Evolutionary conservation across 2,888 invertebrate genomes (phyloP).

Genomic region (Globia sparganii): DNA sequence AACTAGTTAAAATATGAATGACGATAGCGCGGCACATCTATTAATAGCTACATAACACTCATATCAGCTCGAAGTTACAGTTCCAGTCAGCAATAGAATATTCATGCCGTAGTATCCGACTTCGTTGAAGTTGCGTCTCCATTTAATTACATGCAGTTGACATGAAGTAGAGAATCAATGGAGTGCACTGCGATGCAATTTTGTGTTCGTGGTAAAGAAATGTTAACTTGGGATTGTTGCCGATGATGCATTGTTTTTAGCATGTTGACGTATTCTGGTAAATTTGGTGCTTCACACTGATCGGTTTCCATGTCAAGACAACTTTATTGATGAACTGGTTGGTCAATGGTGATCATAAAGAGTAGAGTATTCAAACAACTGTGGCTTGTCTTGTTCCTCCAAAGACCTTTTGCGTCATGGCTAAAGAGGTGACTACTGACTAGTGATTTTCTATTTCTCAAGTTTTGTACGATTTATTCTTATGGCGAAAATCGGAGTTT

Average conservation of each 20-base stretch:
- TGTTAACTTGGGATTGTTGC: not conserved
- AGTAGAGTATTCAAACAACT: not conserved
- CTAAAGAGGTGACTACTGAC: not conserved
- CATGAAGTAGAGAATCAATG: slow-evolving; percentile 25
- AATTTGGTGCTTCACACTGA: not conserved
- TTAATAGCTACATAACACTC: slow-evolving; percentile 62
- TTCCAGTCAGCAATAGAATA: slow-evolving; percentile 76
- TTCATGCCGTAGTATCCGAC: slow-evolving; percentile 78
- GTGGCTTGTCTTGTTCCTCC: not conserved
- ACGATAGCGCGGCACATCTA: slow-evolving; percentile 39
- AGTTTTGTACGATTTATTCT: not conserved
- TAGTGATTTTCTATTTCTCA: not conserved
- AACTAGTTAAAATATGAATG: slow-evolving; percentile 60
- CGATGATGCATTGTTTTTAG: not conserved
- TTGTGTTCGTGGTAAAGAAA: not conserved
- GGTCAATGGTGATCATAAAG: too few species aligned
- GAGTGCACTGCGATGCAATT: slow-evolving; percentile 19
- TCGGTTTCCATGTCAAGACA: not conserved
- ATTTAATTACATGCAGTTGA: slow-evolving; percentile 70
- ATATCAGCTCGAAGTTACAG: slow-evolving; percentile 64
- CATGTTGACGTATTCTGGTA: not conserved
- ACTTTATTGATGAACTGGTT: not conserved
- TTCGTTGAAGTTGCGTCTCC: slow-evolving; percentile 67
- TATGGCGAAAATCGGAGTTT: not conserved
- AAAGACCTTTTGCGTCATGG: not conserved